A percentile compares a stretch with the other conserved stretches of the same genome.
Evolutionary conservation across 2,888 invertebrate species (phyloP).

Genomic region (Camptogramma bilineatum): DNA sequence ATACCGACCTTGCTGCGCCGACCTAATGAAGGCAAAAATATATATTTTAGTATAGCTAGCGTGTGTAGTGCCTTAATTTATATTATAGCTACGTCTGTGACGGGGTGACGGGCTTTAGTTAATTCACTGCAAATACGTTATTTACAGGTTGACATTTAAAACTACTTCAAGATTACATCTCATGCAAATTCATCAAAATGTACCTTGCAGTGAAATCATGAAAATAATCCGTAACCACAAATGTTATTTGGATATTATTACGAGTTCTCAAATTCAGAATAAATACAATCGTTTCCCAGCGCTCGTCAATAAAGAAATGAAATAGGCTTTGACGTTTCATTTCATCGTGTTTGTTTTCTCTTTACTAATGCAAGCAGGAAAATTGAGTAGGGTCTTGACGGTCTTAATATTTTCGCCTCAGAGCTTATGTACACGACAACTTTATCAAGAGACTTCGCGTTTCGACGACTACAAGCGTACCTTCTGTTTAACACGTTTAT

Average conservation of each 20-base stretch:
- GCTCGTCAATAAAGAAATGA: slow-evolving; percentile 31
- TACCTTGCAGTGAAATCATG: not conserved
- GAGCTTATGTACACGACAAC: too few relatives aligned
- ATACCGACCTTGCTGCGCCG: too few relatives aligned
- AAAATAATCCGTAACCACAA: not conserved
- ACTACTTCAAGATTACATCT: too few relatives aligned
- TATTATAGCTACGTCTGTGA: too few relatives aligned
- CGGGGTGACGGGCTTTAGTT: too few relatives aligned
- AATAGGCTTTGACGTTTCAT: slow-evolving; percentile 23
- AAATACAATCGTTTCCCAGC: slow-evolving; percentile 11
- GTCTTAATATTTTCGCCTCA: slow-evolving; percentile 16
- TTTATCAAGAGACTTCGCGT: too few relatives aligned
- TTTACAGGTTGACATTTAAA: too few relatives aligned
- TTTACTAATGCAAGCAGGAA: slow-evolving; percentile 24
- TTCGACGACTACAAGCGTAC: too few relatives aligned
- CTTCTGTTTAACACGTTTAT: too few relatives aligned
- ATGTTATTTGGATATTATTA: not conserved
- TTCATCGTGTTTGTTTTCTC: slow-evolving; percentile 25
- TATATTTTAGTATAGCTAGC: too few relatives aligned
- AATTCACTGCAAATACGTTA: not conserved
- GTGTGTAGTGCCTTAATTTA: too few relatives aligned
- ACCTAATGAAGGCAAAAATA: too few relatives aligned
- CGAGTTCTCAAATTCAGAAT: not conserved
- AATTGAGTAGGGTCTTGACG: slow-evolving; percentile 26
- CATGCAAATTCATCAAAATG: not conserved